Conservation (phyloP, 2,888 invertebrate genomes). For the Parelbella ahira region DNA sequence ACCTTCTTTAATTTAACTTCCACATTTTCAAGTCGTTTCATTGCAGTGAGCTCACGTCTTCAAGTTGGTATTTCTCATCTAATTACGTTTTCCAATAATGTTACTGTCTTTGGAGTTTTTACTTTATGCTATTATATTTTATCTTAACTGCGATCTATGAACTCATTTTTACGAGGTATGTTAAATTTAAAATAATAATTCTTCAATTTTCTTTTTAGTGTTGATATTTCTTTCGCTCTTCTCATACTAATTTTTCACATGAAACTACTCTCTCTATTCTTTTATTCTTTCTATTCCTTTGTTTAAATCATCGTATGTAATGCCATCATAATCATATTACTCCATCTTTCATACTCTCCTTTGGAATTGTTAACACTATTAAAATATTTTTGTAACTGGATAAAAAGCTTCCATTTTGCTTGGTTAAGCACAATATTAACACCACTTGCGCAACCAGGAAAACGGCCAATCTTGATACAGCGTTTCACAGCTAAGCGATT, state of each 20-base stretch:
- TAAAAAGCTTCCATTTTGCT: background rate
- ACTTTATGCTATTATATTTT: slow-evolving; percentile 17
- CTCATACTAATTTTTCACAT: no score
- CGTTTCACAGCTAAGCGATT: slow-evolving; percentile 11
- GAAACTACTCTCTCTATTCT: no score
- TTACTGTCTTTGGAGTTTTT: slow-evolving; percentile 13
- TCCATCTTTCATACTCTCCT: no score
- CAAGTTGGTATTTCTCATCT: slow-evolving; percentile 19
- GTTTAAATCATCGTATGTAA: no score
- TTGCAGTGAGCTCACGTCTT: slow-evolving; percentile 20
- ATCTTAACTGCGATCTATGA: slow-evolving; percentile 1
- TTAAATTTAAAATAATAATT: no score
- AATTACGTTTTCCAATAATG: slow-evolving; percentile 25
- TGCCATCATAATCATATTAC: no score
- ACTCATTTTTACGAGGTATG: no score
- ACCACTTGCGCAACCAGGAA: slow-evolving; percentile 7
- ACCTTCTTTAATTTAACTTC: slow-evolving; percentile 20
- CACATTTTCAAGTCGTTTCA: slow-evolving; percentile 14
- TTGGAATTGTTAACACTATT: no score
- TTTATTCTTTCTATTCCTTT: no score
- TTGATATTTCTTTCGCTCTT: no score
- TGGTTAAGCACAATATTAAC: slow-evolving; percentile 1
- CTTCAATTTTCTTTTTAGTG: no score
- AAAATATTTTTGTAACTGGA: no score
- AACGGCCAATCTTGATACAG: slow-evolving; percentile 8